A percentile compares a stretch with the other conserved stretches of the same genome.
Conservation (phyloP, 2,888 invertebrate genomes). For the Tetragonisca angustula region DNA sequence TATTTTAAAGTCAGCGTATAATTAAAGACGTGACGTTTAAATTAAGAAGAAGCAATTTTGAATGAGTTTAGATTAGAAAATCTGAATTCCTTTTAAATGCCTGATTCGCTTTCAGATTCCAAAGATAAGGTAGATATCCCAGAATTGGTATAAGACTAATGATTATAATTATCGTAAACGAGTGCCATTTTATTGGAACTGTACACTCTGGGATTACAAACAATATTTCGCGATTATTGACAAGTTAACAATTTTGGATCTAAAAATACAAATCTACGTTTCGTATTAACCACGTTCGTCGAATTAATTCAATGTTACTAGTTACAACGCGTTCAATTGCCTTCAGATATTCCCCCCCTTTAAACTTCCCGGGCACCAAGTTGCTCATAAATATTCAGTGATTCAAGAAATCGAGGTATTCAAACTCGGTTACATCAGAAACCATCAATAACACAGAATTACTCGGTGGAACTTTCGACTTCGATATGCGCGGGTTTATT, state of each 20-base stretch:
- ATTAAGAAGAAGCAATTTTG: too few species aligned
- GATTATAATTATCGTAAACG: not conserved
- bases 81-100: too few species aligned
- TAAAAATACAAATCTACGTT: not conserved
- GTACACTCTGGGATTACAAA: not conserved
- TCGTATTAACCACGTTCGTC: not conserved
- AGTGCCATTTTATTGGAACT: not conserved
- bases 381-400: conserved; percentile 2
- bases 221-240: not conserved
- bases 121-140: not conserved
- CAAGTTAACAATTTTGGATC: not conserved
- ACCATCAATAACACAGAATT: not conserved
- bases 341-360: not conserved
- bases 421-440: not conserved
- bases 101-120: not conserved
- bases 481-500: not conserved
- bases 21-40: too few species aligned
- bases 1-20: too few species aligned
- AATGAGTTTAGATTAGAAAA: too few species aligned
- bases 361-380: not conserved
- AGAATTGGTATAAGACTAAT: not conserved
- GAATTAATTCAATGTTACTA: not conserved
- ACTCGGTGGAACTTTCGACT: not conserved
- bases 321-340: not conserved
- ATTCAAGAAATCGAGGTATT: conserved; percentile 1